Evolutionary conservation across 2,113 vertebrate genomes (phyloP).

Genomic region (Apteryx mantelli): DNA sequence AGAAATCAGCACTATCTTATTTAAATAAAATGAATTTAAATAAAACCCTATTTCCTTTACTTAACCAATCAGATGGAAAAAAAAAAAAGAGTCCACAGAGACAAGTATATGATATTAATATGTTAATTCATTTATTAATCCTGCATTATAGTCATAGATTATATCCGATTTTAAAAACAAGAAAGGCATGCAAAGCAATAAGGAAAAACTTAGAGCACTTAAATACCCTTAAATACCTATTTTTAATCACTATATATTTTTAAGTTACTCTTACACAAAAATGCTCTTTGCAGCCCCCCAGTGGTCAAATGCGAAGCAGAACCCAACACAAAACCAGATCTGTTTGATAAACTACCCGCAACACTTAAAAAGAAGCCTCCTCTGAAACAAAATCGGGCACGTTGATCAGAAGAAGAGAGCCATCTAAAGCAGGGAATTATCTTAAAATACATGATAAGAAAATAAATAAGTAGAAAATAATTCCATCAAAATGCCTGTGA

Average conservation of each 20-base stretch:
- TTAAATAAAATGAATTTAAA: background rate
- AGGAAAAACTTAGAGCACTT: background rate
- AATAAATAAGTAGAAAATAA: background rate
- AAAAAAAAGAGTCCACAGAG: background rate
- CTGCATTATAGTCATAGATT: background rate
- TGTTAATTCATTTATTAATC: background rate
- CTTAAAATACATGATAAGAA: background rate
- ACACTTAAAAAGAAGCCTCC: background rate
- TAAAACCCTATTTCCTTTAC: background rate
- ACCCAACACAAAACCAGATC: background rate
- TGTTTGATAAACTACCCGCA: background rate
- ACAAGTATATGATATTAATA: background rate
- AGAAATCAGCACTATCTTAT: background rate
- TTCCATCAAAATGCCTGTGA: background rate
- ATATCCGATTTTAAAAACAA: background rate
- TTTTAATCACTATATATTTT: slow-evolving; percentile 20
- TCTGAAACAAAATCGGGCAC: background rate
- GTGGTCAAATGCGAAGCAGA: slow-evolving; percentile 45
- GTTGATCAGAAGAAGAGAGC: background rate
- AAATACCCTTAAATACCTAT: slow-evolving; percentile 18
- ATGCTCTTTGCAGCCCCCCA: slow-evolving; percentile 79
- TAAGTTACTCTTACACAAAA: background rate
- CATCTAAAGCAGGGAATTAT: too few relatives aligned
- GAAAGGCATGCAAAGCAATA: background rate
- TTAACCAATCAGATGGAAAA: background rate